A percentile compares a stretch with the other conserved stretches of the same genome.
Conservation (phyloP, 2,797 vertebrate species). For the Eospalax fontanierii region DNA sequence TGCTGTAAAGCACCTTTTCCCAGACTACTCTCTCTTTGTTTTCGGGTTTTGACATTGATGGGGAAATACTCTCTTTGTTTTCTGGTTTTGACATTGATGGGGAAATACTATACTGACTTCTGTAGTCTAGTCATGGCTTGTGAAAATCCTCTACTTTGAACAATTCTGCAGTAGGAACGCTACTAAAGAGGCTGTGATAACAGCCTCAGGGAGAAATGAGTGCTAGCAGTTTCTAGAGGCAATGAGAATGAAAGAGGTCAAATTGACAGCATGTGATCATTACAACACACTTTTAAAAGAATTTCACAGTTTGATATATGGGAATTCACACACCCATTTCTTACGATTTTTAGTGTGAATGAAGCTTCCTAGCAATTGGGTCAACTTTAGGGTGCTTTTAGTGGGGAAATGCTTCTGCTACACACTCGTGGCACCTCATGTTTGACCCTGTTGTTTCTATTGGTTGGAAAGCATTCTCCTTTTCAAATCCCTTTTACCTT, state of each 20-base stretch:
- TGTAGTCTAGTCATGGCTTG: neutral
- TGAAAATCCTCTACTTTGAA: conserved; percentile 22
- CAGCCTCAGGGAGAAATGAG: neutral
- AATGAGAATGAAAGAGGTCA: neutral
- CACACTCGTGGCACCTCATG: neutral
- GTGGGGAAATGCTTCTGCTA: neutral
- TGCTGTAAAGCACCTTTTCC: neutral
- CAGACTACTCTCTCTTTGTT: neutral
- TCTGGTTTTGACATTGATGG: neutral
- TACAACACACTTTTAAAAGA: neutral
- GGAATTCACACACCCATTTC: conserved; percentile 8
- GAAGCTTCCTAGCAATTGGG: neutral
- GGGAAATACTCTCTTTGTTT: neutral
- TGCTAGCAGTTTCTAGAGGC: neutral
- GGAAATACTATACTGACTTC: conserved; percentile 19
- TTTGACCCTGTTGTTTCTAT: neutral
- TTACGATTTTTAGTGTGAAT: conserved; percentile 29
- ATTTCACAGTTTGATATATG: neutral
- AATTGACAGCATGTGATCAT: neutral
- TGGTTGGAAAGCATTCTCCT: neutral
- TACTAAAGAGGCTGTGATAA: neutral
- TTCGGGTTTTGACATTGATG: neutral
- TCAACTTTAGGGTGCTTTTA: conserved; percentile 17
- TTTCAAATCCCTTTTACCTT: conserved; percentile 40
- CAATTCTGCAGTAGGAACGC: conserved; percentile 34